Evolutionary conservation across 1,140 invertebrate genomes (phyloP).

Genomic region (Rhizoglyphus robini): DNA sequence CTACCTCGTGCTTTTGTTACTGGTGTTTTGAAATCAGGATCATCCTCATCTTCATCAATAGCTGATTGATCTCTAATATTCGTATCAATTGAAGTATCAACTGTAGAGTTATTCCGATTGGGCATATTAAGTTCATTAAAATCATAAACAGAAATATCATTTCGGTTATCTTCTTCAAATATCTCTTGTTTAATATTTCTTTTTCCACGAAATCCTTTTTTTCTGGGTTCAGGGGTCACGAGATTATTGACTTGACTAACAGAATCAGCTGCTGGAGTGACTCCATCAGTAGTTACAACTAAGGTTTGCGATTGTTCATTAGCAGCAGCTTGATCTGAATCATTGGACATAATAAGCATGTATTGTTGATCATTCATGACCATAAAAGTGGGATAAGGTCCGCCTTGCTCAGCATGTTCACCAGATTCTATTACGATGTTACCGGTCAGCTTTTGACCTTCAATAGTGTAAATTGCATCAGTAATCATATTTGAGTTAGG

Average conservation of each 20-base stretch:
- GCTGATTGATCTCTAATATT: neutral
- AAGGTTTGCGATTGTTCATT: conserved; percentile 8
- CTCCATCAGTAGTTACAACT: neutral
- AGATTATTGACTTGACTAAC: no score
- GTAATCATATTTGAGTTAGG: neutral
- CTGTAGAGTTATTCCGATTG: conserved; percentile 38
- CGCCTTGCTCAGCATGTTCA: conserved; percentile 4
- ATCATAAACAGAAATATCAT: conserved; percentile 43
- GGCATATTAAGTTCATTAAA: conserved; percentile 41
- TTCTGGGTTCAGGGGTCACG: neutral
- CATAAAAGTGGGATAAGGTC: conserved; percentile 3
- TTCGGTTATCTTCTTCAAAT: conserved; percentile 23
- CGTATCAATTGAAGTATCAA: conserved; percentile 32
- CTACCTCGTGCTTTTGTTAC: neutral
- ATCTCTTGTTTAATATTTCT: conserved; percentile 20
- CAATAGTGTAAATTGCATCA: conserved; percentile 8
- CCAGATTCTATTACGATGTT: conserved; percentile 19
- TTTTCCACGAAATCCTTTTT: neutral
- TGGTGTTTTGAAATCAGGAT: neutral
- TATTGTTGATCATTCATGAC: neutral
- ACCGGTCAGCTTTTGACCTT: conserved; percentile 10
- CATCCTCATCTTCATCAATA: neutral
- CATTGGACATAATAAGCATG: no score
- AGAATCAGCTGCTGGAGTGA: neutral
- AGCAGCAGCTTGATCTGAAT: neutral